Conservation (phyloP, 2,113 vertebrate species). For the Macroglossus sobrinus region DNA sequence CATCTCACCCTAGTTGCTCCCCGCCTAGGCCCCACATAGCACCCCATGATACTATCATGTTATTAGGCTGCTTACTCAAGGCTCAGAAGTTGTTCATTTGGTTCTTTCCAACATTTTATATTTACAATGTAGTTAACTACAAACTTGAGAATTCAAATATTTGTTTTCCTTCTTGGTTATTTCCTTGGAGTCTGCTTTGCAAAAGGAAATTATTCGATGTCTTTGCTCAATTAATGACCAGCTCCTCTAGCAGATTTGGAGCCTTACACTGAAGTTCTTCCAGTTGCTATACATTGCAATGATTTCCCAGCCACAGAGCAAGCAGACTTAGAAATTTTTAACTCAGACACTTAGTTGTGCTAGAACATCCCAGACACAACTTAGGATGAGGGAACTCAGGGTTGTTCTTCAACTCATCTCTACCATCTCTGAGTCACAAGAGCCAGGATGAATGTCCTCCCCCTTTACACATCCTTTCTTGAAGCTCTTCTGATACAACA, state of each 20-base stretch:
- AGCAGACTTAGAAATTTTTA: background rate
- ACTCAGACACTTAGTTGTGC: background rate
- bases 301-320: background rate
- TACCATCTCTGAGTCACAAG: background rate
- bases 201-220: background rate
- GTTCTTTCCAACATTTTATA: background rate
- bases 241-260: background rate
- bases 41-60: too few relatives aligned
- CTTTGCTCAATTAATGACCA: background rate
- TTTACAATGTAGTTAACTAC: background rate
- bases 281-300: background rate
- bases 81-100: background rate
- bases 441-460: background rate
- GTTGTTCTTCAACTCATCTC: background rate
- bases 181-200: conserved; percentile 8
- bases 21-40: background rate
- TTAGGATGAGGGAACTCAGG: background rate
- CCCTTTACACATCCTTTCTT: background rate
- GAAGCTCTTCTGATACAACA: background rate
- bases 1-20: background rate
- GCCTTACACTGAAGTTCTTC: background rate
- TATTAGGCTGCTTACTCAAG: background rate
- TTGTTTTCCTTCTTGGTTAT: conserved; percentile 1
- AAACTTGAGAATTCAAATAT: background rate
- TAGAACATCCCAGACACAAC: background rate